These are phyloP conservation scores for Cyphomyrus discorhynchus DNA, from an alignment of 2,113 vertebrate genomes.

Conservation along the genomic window DNA sequence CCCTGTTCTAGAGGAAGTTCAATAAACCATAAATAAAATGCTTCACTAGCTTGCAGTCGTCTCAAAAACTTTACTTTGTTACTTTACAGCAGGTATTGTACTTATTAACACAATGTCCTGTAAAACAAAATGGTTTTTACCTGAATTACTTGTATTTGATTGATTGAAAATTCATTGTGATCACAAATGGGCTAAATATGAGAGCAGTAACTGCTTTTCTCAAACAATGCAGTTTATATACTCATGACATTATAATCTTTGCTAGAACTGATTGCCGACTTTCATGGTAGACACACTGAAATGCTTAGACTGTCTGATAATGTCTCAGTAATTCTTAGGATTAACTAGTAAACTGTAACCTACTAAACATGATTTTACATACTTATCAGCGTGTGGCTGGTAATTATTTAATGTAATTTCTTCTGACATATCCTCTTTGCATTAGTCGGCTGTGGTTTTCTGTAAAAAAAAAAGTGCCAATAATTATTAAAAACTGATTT, in stretches of 20 bases:
- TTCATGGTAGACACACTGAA: not conserved
- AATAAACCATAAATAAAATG: not conserved
- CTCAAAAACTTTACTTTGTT: not conserved
- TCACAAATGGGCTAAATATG: not conserved
- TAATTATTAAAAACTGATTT: not conserved
- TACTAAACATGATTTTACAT: conserved; percentile 10
- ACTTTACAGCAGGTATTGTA: not conserved
- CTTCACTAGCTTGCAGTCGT: not conserved
- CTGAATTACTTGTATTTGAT: not conserved
- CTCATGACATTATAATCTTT: not conserved
- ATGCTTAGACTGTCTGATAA: not conserved
- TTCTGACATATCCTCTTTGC: conserved; percentile 35
- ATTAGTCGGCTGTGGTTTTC: not conserved
- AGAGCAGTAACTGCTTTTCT: not conserved
- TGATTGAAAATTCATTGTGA: not conserved
- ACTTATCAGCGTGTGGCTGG: conserved; percentile 34
- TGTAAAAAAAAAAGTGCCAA: conserved; percentile 13
- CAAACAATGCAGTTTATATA: not conserved
- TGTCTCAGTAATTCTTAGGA: not conserved
- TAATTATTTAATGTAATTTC: conserved; percentile 18
- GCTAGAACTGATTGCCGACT: not conserved
- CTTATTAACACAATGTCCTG: not conserved
- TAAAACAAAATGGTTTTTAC: not conserved
- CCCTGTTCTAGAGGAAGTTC: conserved; percentile 26
- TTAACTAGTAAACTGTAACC: not conserved